Percentiles rank a stretch among this genome's conserved stretches.
These are phyloP conservation scores for Lutjanus campechanus DNA, from an alignment of 2,797 vertebrate genomes.

Conservation along the genomic window DNA sequence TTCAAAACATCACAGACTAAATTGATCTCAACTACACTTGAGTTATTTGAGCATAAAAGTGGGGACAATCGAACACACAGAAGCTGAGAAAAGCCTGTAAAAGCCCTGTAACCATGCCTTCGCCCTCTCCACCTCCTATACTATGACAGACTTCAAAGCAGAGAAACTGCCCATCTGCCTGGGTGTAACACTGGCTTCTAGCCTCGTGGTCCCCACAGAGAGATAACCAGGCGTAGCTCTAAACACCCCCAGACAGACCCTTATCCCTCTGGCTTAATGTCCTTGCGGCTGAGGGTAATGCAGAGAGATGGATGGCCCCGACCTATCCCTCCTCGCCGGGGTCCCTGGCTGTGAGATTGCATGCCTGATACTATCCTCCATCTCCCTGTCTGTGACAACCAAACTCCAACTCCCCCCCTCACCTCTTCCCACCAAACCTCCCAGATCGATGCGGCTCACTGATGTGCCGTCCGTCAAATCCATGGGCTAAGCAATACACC, in stretches of 20 bases:
- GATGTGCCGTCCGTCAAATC: conserved; percentile 83
- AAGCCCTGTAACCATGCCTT: conserved; percentile 31
- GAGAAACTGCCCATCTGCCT: conserved; percentile 68
- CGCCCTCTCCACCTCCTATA: conserved; percentile 35
- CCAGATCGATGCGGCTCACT: conserved; percentile 82
- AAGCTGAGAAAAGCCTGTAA: conserved; percentile 25
- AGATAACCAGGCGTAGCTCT: conserved; percentile 83
- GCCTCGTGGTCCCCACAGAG: conserved; percentile 68
- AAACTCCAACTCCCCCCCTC: conserved; percentile 47
- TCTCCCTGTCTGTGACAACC: conserved; percentile 83
- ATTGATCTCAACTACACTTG: conserved; percentile 9
- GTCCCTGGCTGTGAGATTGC: conserved; percentile 83
- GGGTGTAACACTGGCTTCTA: conserved; percentile 62
- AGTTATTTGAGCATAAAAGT: conserved; percentile 18
- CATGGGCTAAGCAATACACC: conserved; percentile 77
- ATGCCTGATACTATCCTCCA: conserved; percentile 85
- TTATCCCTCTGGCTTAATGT: conserved; percentile 87
- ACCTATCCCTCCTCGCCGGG: conserved; percentile 79
- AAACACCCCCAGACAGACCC: conserved; percentile 85
- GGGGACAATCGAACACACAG: conserved; percentile 9
- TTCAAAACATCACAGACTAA: conserved; percentile 18
- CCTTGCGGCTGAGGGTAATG: conserved; percentile 84
- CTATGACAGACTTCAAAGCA: conserved; percentile 70
- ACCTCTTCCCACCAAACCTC: conserved; percentile 46
- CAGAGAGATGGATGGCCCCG: conserved; percentile 83